These are phyloP conservation scores for Pangasius krempfi DNA, from an alignment of 2,797 vertebrate genomes.

Conservation along the genomic window DNA sequence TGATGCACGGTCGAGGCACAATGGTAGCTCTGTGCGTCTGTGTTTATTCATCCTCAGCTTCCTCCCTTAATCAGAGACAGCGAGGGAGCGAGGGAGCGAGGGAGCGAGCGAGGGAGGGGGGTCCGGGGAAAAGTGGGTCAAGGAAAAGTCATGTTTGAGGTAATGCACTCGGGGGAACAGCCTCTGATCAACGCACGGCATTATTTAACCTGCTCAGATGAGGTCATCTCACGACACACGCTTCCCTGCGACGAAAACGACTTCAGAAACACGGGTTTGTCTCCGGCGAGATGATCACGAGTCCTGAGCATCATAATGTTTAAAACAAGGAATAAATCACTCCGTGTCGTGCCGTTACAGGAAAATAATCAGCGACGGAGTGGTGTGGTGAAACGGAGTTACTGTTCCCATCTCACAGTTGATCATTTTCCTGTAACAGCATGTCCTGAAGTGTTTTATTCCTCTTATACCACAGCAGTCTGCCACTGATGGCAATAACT, in stretches of 20 bases:
- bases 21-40: constrained; percentile 75
- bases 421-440: background rate
- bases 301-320: background rate
- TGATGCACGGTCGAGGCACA: constrained; percentile 80
- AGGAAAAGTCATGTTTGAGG: constrained; percentile 82
- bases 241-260: background rate
- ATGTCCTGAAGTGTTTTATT: too few species aligned
- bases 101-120: too few species aligned
- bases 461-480: too few species aligned
- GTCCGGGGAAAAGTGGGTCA: constrained; percentile 70
- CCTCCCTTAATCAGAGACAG: constrained; percentile 75
- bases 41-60: constrained; percentile 81
- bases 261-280: background rate
- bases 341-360: background rate
- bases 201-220: constrained; percentile 75
- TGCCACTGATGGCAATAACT: background rate
- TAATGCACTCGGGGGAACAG: constrained; percentile 73
- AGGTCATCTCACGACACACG: constrained; percentile 67
- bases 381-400: background rate
- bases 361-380: background rate
- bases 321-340: background rate
- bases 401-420: background rate
- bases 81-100: background rate
- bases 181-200: constrained; percentile 78
- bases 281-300: background rate